A percentile compares a stretch with the other conserved stretches of the same genome.
These are phyloP conservation scores for Trimorus sp. DNA, from an alignment of 2,888 invertebrate genomes.

Conservation along the genomic window DNA sequence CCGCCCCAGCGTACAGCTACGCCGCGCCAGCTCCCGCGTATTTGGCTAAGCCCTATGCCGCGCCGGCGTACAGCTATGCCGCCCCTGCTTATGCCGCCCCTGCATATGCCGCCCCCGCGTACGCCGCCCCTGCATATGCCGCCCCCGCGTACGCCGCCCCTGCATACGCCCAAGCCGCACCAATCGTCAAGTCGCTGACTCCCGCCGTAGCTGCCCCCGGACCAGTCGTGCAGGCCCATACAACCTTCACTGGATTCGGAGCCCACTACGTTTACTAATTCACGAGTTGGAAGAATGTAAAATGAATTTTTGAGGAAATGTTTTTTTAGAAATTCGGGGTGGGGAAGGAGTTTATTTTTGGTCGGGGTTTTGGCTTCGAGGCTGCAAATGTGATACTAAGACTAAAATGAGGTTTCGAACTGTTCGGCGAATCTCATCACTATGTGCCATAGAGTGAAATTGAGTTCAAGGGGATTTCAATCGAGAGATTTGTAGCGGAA, in stretches of 20 bases:
- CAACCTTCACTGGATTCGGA: constrained; percentile 82
- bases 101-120: constrained; percentile 68
- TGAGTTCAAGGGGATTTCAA: too few species aligned
- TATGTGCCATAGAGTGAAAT: too few species aligned
- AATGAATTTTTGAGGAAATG: too few species aligned
- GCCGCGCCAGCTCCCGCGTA: constrained; percentile 37
- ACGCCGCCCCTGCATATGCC: constrained; percentile 70
- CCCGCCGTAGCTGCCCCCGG: constrained; percentile 61
- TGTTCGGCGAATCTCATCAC: too few species aligned
- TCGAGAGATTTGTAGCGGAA: too few species aligned
- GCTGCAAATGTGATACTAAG: too few species aligned
- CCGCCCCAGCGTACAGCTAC: constrained; percentile 71
- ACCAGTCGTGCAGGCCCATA: constrained; percentile 67
- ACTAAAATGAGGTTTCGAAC: too few species aligned
- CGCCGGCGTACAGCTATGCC: constrained; percentile 7
- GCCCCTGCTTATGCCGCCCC: constrained; percentile 60
- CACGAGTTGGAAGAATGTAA: too few species aligned
- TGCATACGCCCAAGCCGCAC: constrained; percentile 59
- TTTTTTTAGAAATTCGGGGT: too few species aligned
- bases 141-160: constrained; percentile 68
- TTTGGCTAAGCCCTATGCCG: constrained; percentile 69
- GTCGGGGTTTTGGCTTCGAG: too few species aligned
- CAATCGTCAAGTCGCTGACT: constrained; percentile 53
- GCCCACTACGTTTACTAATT: constrained; percentile 8
- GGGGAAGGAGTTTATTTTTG: too few species aligned